Conservation (phyloP, 2,113 vertebrate genomes). For the Microcebus jonahi region DNA sequence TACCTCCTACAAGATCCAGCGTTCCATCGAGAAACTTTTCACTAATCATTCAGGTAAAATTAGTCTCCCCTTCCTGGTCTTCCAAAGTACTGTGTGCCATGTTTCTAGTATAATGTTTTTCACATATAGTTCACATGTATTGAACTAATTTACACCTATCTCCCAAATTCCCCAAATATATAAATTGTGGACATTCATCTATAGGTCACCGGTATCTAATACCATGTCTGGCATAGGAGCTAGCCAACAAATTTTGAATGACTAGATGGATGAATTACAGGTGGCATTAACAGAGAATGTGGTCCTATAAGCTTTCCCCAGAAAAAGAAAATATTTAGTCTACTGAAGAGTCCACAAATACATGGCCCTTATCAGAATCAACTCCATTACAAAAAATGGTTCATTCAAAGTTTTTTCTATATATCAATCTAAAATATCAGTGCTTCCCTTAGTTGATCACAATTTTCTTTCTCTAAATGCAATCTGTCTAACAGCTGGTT, state of each 20-base stretch:
- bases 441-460: neutral
- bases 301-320: neutral
- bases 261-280: neutral
- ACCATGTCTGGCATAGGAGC: neutral
- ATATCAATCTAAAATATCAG: neutral
- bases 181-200: neutral
- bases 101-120: neutral
- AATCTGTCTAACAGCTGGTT: neutral
- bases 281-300: neutral
- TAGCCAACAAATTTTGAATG: neutral
- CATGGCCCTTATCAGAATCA: neutral
- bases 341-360: neutral
- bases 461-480: conserved; percentile 12
- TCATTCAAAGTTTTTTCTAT: neutral
- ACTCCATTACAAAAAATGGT: neutral
- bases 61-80: neutral
- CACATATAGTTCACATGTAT: neutral
- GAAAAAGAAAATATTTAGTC: neutral
- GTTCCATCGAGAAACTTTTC: neutral
- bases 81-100: neutral
- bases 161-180: neutral
- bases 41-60: neutral
- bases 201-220: neutral
- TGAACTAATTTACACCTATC: conserved; percentile 1
- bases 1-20: neutral